Evolutionary conservation across 1,140 invertebrate species (phyloP).

Genomic region (Eufriesea mexicana): DNA sequence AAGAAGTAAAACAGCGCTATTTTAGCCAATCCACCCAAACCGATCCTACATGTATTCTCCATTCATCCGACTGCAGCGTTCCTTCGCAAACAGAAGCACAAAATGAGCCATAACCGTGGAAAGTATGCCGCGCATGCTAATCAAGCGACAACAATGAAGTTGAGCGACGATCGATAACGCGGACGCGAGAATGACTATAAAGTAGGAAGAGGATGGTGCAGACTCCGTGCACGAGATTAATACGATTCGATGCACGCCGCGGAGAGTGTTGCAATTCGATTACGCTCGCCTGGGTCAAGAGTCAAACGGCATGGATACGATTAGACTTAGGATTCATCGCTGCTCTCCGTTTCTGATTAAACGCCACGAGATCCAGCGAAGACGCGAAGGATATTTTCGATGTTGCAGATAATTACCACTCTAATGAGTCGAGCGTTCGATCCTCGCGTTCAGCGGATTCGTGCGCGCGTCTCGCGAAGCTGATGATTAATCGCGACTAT

Average conservation of each 20-base stretch:
- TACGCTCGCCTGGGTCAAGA: constrained; percentile 59
- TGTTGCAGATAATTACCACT: background rate
- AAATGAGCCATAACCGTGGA: background rate
- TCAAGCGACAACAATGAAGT: constrained; percentile 7
- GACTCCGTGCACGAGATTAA: constrained; percentile 48
- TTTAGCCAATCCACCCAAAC: too few species aligned
- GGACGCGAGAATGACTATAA: background rate
- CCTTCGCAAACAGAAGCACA: background rate
- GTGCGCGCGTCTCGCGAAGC: background rate
- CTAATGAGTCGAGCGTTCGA: background rate
- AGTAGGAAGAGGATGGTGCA: constrained; percentile 12
- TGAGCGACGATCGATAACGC: constrained; percentile 15
- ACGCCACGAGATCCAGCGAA: background rate
- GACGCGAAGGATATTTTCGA: background rate
- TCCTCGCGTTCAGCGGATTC: background rate
- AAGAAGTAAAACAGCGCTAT: too few species aligned
- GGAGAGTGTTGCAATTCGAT: constrained; percentile 67
- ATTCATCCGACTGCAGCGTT: background rate
- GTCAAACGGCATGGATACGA: constrained; percentile 35
- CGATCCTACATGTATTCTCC: background rate
- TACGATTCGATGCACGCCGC: constrained; percentile 63
- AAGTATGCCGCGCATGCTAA: constrained; percentile 11
- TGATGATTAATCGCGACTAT: background rate
- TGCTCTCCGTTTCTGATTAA: constrained; percentile 20
- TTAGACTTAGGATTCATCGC: constrained; percentile 29